These are phyloP conservation scores for Drosophila kokeensis DNA, from an alignment of 2,888 invertebrate species.

Conservation along the genomic window DNA sequence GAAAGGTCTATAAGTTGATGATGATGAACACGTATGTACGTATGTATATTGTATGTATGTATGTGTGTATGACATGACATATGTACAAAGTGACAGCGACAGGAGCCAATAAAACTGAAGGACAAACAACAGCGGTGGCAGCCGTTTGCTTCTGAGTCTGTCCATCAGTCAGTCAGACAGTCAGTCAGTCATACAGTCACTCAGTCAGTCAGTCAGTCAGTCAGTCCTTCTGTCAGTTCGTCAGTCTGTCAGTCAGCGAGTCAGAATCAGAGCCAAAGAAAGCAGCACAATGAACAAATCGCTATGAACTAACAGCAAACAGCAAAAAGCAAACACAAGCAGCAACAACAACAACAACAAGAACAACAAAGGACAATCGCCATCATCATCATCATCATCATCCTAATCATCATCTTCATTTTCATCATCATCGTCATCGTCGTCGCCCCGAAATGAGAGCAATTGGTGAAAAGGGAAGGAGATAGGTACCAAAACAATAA, in stretches of 20 bases:
- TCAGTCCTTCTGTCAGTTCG: conserved; percentile 32
- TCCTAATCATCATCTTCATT: conserved; percentile 5
- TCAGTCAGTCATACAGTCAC: conserved; percentile 26
- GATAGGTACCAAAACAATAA: conserved; percentile 38
- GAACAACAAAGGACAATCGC: conserved; percentile 27
- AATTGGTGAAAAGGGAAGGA: not conserved
- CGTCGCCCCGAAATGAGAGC: conserved; percentile 19
- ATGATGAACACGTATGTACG: conserved; percentile 2
- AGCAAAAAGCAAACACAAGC: conserved; percentile 19
- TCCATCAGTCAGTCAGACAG: not conserved
- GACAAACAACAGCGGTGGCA: conserved; percentile 17
- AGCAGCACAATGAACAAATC: conserved; percentile 50
- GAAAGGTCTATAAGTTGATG: not conserved
- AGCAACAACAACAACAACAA: conserved; percentile 30
- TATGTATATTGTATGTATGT: not conserved
- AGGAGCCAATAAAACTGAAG: conserved; percentile 23
- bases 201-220: conserved; percentile 16
- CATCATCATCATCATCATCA: conserved; percentile 22
- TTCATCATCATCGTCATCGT: not conserved
- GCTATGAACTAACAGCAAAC: conserved; percentile 41
- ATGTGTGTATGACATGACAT: not conserved
- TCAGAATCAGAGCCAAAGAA: conserved; percentile 24
- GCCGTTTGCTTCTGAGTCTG: conserved; percentile 24
- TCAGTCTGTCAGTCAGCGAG: conserved; percentile 35
- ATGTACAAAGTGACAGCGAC: conserved; percentile 31